Evolutionary conservation across 53 echinoderm and acorn worm genomes (phyloP).

Genomic region (Luidia sarsii): DNA sequence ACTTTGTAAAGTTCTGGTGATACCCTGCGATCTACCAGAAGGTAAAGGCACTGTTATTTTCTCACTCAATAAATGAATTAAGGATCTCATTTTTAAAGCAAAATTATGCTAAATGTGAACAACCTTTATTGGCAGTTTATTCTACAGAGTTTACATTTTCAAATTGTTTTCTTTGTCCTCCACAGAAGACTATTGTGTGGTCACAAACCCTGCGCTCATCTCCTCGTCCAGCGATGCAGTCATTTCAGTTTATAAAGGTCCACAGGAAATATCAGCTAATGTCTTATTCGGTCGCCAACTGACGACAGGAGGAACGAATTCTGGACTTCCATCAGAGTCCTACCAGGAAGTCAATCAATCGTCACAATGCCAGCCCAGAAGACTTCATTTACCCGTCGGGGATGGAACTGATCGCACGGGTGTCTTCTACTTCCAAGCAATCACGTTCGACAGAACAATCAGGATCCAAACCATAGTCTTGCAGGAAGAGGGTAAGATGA

Average conservation of each 20-base stretch:
- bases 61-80: too few relatives aligned
- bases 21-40: constrained; percentile 15
- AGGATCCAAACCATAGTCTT: constrained; percentile 1
- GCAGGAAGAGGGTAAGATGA: background rate
- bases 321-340: background rate
- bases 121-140: too few relatives aligned
- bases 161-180: background rate
- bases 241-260: constrained; percentile 16
- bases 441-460: background rate
- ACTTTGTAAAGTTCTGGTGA: constrained; percentile 6
- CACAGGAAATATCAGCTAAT: constrained; percentile 1
- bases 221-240: background rate
- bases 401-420: background rate
- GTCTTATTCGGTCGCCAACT: constrained; percentile 28
- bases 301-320: background rate
- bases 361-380: background rate
- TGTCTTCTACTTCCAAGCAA: constrained; percentile 7
- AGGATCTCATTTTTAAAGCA: too few relatives aligned
- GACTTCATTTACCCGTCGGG: background rate
- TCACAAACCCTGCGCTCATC: background rate
- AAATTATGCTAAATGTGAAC: too few relatives aligned
- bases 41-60: too few relatives aligned
- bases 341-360: background rate
- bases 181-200: constrained; percentile 1
- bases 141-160: background rate